Percentiles rank a stretch among this genome's conserved stretches.
Conservation (phyloP, 23 tunicate genomes). For the Botrylloides violaceus region DNA sequence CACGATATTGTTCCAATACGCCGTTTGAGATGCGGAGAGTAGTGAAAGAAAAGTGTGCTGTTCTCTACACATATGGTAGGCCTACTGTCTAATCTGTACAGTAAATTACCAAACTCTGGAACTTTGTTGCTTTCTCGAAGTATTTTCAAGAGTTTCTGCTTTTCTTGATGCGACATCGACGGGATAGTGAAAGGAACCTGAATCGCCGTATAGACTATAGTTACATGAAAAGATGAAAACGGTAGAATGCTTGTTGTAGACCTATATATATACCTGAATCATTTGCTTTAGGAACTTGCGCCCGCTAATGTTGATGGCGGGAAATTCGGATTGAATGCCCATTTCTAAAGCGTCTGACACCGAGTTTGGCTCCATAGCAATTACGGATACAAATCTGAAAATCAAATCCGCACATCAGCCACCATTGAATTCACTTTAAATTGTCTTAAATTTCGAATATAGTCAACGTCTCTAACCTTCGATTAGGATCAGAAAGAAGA, state of each 20-base stretch:
- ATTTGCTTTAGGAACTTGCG: constrained; percentile 21
- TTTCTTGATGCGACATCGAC: constrained; percentile 4
- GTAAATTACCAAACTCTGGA: background rate
- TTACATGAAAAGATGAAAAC: no score
- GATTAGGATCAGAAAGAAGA: constrained; percentile 18
- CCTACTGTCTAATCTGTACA: no score
- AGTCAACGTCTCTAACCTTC: constrained; percentile 7
- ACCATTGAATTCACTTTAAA: background rate
- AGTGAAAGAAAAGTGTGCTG: no score
- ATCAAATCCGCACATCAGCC: background rate
- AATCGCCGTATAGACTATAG: no score
- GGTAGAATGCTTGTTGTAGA: no score
- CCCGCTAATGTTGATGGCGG: constrained; percentile 26
- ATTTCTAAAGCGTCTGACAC: constrained; percentile 20
- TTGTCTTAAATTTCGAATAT: background rate
- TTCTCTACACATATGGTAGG: no score
- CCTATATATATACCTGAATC: constrained; percentile 18
- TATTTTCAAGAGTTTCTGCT: background rate
- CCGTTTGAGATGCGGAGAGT: no score
- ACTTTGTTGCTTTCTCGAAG: background rate
- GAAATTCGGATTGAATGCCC: constrained; percentile 27
- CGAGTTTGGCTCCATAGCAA: constrained; percentile 20
- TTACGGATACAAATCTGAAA: constrained; percentile 19
- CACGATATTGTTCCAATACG: no score
- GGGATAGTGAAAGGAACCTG: constrained; percentile 25